Evolutionary conservation across 92 coral and sea anemone species (phyloP), one percentile per base, ranked within the genome.

Genomic region (Anthopleura xanthogrammica): DNA sequence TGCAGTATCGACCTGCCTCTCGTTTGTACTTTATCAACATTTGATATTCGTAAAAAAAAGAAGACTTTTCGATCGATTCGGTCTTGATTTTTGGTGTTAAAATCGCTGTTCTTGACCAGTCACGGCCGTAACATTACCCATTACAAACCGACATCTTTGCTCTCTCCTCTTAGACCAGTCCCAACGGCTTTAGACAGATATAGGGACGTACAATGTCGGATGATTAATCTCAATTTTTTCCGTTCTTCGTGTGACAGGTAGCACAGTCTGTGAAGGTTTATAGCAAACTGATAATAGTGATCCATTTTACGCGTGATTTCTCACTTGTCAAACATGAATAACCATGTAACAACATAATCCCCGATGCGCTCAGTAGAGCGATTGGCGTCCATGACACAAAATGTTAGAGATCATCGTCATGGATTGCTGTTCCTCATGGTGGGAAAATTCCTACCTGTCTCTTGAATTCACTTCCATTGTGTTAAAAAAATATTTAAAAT

Each of bases 1-100:
- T 81, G 78, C 84, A 81, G 68, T 81, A 76, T 50, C 84, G 77
- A 48, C 64, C 74, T 9, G 84, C 84, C 46, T 81, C 84, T 68
- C 84, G 41, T 50, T 81, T 81, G 77, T 81, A 81, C 84, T 81
- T 81, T 12, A 81, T 46, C 43, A 41, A 71, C 84, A 81, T 81
- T n/a, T n/a, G n/a, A n/a, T n/a, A n/a, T n/a, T n/a, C n/a, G n/a
- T n/a, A n/a, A n/a, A n/a, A 41, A 40, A 23, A 12, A 9, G 29
- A 20, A 65, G 36, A 23, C 36, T 29, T 29, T 29, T 29, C 36
- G 36, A 65, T 24, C 19, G 41, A 29, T 36, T 13, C 70, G 70
- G 70, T 62, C 29, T 3, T 62, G 70, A 19, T 62, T 62, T n/a
- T 62, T 1, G 22, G 13, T 19, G 13, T 19, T 62, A n/a, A 62